These are phyloP conservation scores for Therioaphis trifolii DNA, from an alignment of 2,888 invertebrate genomes.

Conservation along the genomic window DNA sequence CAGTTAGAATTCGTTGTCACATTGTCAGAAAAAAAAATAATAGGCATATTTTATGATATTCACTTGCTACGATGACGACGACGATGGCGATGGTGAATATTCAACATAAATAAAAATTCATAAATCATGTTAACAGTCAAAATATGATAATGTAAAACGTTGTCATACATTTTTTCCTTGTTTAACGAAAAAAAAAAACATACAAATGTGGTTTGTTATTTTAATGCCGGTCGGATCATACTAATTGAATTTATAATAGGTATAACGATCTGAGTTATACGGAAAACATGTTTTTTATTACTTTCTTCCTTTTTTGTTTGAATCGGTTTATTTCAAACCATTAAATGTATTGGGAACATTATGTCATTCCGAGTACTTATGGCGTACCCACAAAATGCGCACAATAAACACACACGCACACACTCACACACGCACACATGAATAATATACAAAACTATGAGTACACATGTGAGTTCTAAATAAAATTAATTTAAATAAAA, in stretches of 20 bases:
- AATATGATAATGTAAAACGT: slow-evolving; percentile 22
- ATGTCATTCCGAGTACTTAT: slow-evolving; percentile 30
- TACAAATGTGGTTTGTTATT: slow-evolving; percentile 37
- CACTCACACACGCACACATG: not conserved
- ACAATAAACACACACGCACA: not conserved
- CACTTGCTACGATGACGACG: too few relatives aligned
- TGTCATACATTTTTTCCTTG: not conserved
- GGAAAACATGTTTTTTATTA: slow-evolving; percentile 45
- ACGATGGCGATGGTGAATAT: too few relatives aligned
- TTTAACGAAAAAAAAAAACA: not conserved
- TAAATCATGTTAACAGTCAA: slow-evolving; percentile 28
- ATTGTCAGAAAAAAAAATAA: too few relatives aligned
- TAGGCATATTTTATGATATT: too few relatives aligned
- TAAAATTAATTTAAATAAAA: slow-evolving; percentile 56
- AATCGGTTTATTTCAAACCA: slow-evolving; percentile 42
- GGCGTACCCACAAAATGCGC: too few relatives aligned
- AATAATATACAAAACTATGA: slow-evolving; percentile 24
- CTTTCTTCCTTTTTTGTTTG: slow-evolving; percentile 44
- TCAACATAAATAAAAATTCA: too few relatives aligned
- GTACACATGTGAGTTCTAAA: not conserved
- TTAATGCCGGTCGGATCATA: slow-evolving; percentile 31
- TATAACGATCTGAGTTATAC: slow-evolving; percentile 22
- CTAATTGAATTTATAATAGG: slow-evolving; percentile 48
- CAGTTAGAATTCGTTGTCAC: too few relatives aligned
- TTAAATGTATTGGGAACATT: slow-evolving; percentile 54